These are phyloP conservation scores for Poicephalus meyeri DNA, from an alignment of 2,113 vertebrate species.

Conservation along the genomic window DNA sequence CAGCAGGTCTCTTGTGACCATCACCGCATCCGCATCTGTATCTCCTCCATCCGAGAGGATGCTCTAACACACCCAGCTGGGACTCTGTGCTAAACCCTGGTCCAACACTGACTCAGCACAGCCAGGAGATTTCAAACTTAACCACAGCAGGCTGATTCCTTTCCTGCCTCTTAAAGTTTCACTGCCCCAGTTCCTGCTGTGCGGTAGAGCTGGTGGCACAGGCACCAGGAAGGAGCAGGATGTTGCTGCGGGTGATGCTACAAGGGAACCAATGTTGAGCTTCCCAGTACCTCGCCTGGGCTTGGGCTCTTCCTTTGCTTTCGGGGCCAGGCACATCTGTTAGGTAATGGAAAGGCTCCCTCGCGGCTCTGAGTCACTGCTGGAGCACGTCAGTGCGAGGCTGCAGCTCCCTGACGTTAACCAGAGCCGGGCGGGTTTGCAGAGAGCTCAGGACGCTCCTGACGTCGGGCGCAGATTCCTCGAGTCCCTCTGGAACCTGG, in stretches of 20 bases:
- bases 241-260: accelerated
- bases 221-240: background rate
- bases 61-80: background rate
- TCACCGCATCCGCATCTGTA: background rate
- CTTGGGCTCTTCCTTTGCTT: background rate
- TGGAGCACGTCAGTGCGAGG: background rate
- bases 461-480: background rate
- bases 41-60: background rate
- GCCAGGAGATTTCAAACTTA: background rate
- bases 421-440: background rate
- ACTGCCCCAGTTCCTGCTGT: background rate
- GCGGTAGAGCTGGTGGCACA: background rate
- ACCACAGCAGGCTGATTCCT: background rate
- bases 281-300: background rate
- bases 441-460: background rate
- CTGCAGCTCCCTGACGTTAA: background rate
- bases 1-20: background rate
- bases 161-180: background rate
- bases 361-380: background rate
- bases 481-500: background rate
- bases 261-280: accelerated
- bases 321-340: accelerated
- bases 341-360: background rate
- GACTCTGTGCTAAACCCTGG: accelerated
- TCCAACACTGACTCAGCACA: background rate